Evolutionary conservation across 2,797 vertebrate genomes (phyloP).

Genomic region (Orientallactaga sibirica): DNA sequence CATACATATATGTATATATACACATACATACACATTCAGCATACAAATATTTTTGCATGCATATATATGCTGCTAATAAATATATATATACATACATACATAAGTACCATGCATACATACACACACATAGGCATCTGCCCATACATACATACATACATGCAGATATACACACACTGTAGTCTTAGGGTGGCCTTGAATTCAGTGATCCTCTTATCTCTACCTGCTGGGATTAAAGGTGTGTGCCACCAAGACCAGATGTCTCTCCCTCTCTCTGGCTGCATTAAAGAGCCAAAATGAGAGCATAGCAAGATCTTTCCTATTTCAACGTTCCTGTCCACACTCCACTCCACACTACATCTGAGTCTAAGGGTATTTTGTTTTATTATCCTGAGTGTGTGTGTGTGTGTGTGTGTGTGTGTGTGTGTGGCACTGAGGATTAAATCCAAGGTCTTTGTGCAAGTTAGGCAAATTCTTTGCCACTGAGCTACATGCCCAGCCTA

Average conservation of each 20-base stretch:
- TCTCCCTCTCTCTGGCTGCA: neutral
- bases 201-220: too few relatives aligned
- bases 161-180: neutral
- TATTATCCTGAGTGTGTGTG: neutral
- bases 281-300: neutral
- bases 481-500: neutral
- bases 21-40: neutral
- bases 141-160: neutral
- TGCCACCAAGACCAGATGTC: too few relatives aligned
- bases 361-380: neutral
- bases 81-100: neutral
- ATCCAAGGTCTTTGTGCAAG: neutral
- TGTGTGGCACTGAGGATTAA: too few relatives aligned
- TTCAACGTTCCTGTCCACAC: neutral
- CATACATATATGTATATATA: neutral
- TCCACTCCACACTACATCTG: neutral
- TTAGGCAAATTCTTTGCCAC: neutral
- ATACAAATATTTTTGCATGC: neutral
- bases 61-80: too few relatives aligned
- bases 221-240: too few relatives aligned
- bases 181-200: neutral
- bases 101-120: neutral
- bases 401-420: neutral
- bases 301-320: neutral
- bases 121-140: neutral